Evolutionary conservation across 2,888 invertebrate species (phyloP).

Genomic region (Cephus rjabovi): DNA sequence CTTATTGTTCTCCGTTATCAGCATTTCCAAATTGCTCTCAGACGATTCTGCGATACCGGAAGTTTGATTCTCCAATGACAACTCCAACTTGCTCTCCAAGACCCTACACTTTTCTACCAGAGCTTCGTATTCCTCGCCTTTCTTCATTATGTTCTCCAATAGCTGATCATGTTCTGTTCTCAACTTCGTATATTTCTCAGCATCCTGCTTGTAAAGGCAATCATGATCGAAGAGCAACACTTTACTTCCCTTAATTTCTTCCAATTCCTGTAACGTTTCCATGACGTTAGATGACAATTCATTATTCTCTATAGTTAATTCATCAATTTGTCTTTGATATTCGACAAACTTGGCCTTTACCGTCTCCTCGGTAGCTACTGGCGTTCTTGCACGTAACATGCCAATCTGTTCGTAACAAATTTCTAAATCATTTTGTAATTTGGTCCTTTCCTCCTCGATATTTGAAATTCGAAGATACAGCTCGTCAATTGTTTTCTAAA

Average conservation of each 20-base stretch:
- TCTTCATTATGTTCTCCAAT: slow-evolving; percentile 49
- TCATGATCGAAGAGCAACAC: slow-evolving; percentile 44
- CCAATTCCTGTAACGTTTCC: slow-evolving; percentile 68
- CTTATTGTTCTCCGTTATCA: slow-evolving; percentile 28
- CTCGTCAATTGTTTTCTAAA: slow-evolving; percentile 41
- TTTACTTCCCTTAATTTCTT: slow-evolving; percentile 44
- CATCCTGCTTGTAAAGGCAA: slow-evolving; percentile 45
- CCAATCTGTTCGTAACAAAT: slow-evolving; percentile 35
- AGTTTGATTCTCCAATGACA: slow-evolving; percentile 8
- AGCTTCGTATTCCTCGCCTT: slow-evolving; percentile 50
- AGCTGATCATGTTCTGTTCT: slow-evolving; percentile 46
- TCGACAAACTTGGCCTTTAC: slow-evolving; percentile 25
- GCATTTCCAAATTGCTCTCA: slow-evolving; percentile 20
- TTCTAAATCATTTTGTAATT: slow-evolving; percentile 34
- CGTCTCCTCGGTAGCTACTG: slow-evolving; percentile 32
- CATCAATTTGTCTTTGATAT: slow-evolving; percentile 39
- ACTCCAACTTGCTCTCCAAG: slow-evolving; percentile 37
- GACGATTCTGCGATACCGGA: slow-evolving; percentile 1
- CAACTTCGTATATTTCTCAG: slow-evolving; percentile 31
- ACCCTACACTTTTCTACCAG: slow-evolving; percentile 38
- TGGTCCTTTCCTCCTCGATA: slow-evolving; percentile 39
- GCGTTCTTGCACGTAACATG: slow-evolving; percentile 16
- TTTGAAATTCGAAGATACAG: slow-evolving; percentile 38
- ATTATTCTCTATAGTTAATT: slow-evolving; percentile 45
- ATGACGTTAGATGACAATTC: slow-evolving; percentile 71